Base-by-base conservation (phyloP, 2,113 vertebrate species). In the Platichthys stellatus region DNA sequence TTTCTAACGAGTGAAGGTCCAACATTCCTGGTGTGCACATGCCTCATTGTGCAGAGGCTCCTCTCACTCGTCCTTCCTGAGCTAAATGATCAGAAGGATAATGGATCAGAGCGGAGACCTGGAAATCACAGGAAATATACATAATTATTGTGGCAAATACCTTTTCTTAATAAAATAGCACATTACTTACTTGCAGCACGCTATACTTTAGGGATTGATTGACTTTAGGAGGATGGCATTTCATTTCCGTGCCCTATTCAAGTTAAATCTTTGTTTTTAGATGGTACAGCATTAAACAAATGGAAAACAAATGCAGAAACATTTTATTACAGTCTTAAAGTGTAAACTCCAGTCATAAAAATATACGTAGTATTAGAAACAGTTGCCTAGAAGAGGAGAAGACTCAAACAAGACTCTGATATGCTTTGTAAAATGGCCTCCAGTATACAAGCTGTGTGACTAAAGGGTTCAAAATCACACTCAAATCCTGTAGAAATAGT, bases 21-120 rank as follows among this genome's bases (percentile, higher is more conserved):
- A 76, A 73, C 89, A 94, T 94, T 95, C 92, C 91, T 90, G 1
- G 10, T 91, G 91, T 91, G 91, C 89, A 92, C 83, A 85, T 81
- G 87, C 81, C 83, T 31, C 31, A 31, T 31, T 31, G 31, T 31
- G 31, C 31, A 31, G 31, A 31, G 31, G 31, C 31, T 31, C 6
- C 31, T 31, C 31, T 31, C 31, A 31, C 80, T 56, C 89, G 85
- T 57, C 57, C 76, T 43, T 47, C 66, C 53, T 67, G 40, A 31
- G 60, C 61, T 71, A 23, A 28, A 72, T 68, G 68, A 74, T 83
- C 56, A 63, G 60, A 43, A 74, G 31, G 60, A 74, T 35, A 56
- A 73, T 49, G 24, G 57, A 76, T 62, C 24, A 74, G 54, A 64
- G 13, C 47, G 26, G 10, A 26, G 35, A 9, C 59, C 54, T 31